A percentile compares a stretch with the other conserved stretches of the same genome.
phyloP scores from a whole-genome alignment of 2,797 vertebrate genomes.

The Carcharodon carcharias region DNA sequence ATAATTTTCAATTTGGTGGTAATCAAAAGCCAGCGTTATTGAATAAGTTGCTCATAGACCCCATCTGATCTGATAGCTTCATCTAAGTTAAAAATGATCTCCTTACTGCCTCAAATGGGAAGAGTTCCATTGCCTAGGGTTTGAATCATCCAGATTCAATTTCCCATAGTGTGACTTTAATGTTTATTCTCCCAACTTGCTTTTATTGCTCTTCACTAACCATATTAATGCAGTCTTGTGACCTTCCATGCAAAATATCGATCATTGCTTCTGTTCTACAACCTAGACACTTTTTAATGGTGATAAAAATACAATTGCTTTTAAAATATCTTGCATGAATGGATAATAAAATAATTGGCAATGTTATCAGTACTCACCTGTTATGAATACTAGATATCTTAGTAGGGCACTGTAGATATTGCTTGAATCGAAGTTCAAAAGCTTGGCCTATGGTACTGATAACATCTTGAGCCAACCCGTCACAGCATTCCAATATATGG shows the following conservation, averaged over 20 bases:
- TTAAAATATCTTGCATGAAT: neutral
- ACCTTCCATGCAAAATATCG: neutral
- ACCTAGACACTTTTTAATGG: neutral
- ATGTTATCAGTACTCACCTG: slow-evolving; percentile 60
- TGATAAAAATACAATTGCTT: slow-evolving; percentile 13
- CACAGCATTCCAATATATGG: slow-evolving; percentile 92
- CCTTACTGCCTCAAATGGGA: neutral
- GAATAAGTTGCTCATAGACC: too few species aligned
- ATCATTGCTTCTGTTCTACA: neutral
- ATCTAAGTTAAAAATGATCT: neutral
- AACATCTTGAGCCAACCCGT: slow-evolving; percentile 88
- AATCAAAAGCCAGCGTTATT: neutral
- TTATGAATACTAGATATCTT: slow-evolving; percentile 79
- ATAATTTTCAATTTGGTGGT: neutral
- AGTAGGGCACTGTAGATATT: slow-evolving; percentile 86
- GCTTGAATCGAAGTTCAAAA: slow-evolving; percentile 95
- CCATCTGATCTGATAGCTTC: neutral
- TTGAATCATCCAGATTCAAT: neutral
- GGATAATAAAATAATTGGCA: slow-evolving; percentile 8
- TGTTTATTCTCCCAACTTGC: neutral
- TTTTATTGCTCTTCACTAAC: slow-evolving; percentile 7
- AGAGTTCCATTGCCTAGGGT: neutral
- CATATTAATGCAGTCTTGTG: neutral
- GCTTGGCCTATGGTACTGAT: slow-evolving; percentile 96
- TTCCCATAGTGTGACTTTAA: neutral